Evolutionary conservation across 1,140 invertebrate genomes (phyloP), one percentile per base, ranked within the genome.

Genomic region (Bicyclus anynana): DNA sequence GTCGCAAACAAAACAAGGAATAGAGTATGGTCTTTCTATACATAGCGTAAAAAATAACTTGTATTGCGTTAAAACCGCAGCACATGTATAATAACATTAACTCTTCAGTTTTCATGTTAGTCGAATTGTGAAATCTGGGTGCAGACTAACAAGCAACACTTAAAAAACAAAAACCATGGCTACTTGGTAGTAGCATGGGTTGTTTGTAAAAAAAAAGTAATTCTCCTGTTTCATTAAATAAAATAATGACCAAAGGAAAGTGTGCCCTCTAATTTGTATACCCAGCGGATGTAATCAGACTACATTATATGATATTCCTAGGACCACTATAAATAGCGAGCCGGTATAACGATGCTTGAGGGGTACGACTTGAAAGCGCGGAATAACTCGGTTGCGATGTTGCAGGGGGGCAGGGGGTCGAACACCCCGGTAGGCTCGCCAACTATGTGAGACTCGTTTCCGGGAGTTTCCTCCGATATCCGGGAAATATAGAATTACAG

Each of bases 301-400:
- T 40, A 17, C 17, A 40, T 40, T 40, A 40, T 40, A 1, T 23
- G 2, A 23, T 23, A 23, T 23, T 23, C 2, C 23, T 23, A 17
- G 16, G 9, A 1, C 37, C 5, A 2, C 37, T 40, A 40, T 40
- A 40, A 40, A 40, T 40, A 40, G 37, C 37, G 7, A 40, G 14
- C 37, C 13, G 9, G 37, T 40, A 40, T 40, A 40, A 40, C 13
- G 37, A 40, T 40, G 13, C 37, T 40, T 14, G 13, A 14, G 9
- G 13, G 37, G 37, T 14, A 16, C 37, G 9, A 40, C 37, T 16
- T 40, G 37, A 40, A 40, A 40, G 37, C 37, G 37, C 14, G 37
- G 16, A 40, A 40, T 40, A 40, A 40, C 37, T 40, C 37, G 35
- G 35, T 38, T 38, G 37, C 13, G 17, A 40, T 40, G 16, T 40